Evolutionary conservation across 2,888 invertebrate species (phyloP), one percentile per base, ranked within the genome.

Genomic region (Agrotis segetum): DNA sequence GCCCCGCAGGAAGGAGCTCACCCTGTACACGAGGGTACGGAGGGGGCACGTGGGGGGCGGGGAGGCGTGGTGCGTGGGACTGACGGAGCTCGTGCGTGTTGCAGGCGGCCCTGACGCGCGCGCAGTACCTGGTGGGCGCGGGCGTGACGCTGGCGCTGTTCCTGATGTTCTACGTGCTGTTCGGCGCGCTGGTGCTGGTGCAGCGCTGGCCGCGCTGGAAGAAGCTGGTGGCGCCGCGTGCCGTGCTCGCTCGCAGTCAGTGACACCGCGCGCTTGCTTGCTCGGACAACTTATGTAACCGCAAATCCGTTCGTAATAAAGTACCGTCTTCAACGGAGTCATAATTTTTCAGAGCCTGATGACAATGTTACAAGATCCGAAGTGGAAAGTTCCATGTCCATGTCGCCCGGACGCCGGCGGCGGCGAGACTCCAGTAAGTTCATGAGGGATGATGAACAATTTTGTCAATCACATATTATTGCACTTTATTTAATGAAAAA

Each of bases 121-220:
- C 67, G 62, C 91, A 94, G 91, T 96, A 95, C 91, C 83, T 84
- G 81, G 71, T 81, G 82, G 95, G 92, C 67, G 85, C 87, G 71
- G 81, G 56, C 53, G 90, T 76, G 75, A 90, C 92, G 82, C 80
- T 92, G 85, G 89, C 79, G 46, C 49, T 93, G 80, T 93, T 94
- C 90, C 79, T 89, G 74, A 44, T 76, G 59, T 93, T 95, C 91
- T 96, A 95, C 92, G 86, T 85, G 83, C 75, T 75, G 70, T 92
- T 92, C 89, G 92, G 90, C 63, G 89, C 85, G 79, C 88, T 93
- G 29, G 92, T 95, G 89, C 84, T 92, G 86, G 91, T 91, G 81
- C 94, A 93, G 89, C 94, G 94, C 86, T 90, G 90, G 89, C 88
- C 92, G 68, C 83, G 83, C 67, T 92, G 92, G 88, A 86, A 78